A percentile compares a stretch with the other conserved stretches of the same genome.
These are phyloP conservation scores for Andrena haemorrhoa DNA, from an alignment of 2,888 invertebrate genomes.

Conservation along the genomic window DNA sequence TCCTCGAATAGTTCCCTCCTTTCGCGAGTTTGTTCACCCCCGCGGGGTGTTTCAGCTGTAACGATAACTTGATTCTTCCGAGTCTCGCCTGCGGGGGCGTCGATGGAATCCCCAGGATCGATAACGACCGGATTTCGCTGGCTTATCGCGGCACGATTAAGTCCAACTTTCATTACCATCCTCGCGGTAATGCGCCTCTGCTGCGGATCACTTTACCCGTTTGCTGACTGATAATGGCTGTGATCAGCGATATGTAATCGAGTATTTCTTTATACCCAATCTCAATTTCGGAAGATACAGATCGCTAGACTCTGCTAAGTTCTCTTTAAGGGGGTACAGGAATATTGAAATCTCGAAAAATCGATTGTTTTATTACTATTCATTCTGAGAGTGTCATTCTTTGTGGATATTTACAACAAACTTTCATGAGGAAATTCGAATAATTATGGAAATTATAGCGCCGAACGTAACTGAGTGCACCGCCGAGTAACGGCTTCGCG, in stretches of 20 bases:
- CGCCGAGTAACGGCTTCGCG: too few relatives aligned
- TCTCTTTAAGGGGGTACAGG: too few relatives aligned
- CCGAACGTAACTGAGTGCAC: too few relatives aligned
- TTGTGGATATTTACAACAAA: too few relatives aligned
- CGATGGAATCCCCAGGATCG: conserved; percentile 23
- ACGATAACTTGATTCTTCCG: conserved; percentile 55
- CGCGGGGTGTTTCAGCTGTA: conserved; percentile 41
- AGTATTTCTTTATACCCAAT: too few relatives aligned
- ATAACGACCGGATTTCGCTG: conserved; percentile 42
- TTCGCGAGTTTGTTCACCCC: conserved; percentile 20
- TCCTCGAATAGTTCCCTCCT: conserved; percentile 52
- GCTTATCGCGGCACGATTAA: conserved; percentile 16
- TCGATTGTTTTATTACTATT: too few relatives aligned
- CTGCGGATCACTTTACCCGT: neutral
- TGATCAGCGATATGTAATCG: neutral
- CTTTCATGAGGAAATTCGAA: too few relatives aligned
- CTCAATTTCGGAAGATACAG: too few relatives aligned
- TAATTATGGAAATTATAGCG: too few relatives aligned
- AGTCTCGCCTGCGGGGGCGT: conserved; percentile 5
- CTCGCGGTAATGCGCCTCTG: neutral
- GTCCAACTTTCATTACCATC: neutral
- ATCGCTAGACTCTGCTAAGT: too few relatives aligned
- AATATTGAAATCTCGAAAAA: too few relatives aligned
- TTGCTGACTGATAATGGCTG: neutral
- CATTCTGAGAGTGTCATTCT: too few relatives aligned